A percentile compares a stretch with the other conserved stretches of the same genome.
Conservation (phyloP, 1,140 invertebrate species). For the Zaprionus ornatus region DNA sequence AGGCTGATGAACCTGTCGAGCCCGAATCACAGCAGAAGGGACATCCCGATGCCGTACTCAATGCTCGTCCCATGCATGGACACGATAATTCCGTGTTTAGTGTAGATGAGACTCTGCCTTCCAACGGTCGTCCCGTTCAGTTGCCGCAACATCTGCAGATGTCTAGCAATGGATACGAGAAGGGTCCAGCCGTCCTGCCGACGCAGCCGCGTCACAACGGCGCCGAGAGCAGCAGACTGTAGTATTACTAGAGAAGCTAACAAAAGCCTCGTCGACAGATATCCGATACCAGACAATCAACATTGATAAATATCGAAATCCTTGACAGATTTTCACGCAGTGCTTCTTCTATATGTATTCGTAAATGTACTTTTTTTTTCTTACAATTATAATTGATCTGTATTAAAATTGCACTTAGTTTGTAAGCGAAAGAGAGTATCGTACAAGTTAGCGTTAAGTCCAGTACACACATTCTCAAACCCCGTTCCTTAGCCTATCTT, state of each 20-base stretch:
- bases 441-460: slow-evolving; percentile 24
- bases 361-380: slow-evolving; percentile 34
- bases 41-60: slow-evolving; percentile 54
- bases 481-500: slow-evolving; percentile 16
- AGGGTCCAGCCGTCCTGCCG: slow-evolving; percentile 44
- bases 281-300: background rate
- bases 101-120: slow-evolving; percentile 65
- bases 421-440: slow-evolving; percentile 30
- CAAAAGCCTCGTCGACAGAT: slow-evolving; percentile 10
- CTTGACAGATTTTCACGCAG: slow-evolving; percentile 10
- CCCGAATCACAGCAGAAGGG: slow-evolving; percentile 46
- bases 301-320: background rate
- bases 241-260: slow-evolving; percentile 37
- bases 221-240: slow-evolving; percentile 83
- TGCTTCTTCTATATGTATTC: slow-evolving; percentile 28
- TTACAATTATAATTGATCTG: slow-evolving; percentile 52
- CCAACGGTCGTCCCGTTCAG: slow-evolving; percentile 69
- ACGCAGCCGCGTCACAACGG: slow-evolving; percentile 50
- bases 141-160: slow-evolving; percentile 77
- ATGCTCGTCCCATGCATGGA: slow-evolving; percentile 72
- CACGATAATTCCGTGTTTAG: slow-evolving; percentile 81
- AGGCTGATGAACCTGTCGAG: slow-evolving; percentile 13
- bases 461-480: slow-evolving; percentile 17
- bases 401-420: slow-evolving; percentile 53
- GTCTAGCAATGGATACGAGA: slow-evolving; percentile 71